Percentiles rank a stretch among this genome's conserved stretches.
phyloP scores from a whole-genome alignment of 1,140 invertebrate genomes.

The Plutomurus gul region DNA sequence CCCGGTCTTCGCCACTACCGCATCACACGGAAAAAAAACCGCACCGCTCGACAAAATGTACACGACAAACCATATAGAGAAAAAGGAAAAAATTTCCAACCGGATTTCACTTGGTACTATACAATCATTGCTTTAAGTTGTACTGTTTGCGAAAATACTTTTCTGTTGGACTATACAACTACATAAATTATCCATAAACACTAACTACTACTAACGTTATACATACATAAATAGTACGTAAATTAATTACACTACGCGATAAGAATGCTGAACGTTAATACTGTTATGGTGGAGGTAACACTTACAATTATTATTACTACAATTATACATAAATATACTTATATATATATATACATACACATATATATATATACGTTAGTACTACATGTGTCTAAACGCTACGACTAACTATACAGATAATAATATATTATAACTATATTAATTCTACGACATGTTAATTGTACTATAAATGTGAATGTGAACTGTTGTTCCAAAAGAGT shows the following conservation, averaged over 20 bases:
- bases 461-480: not conserved
- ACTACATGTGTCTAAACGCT: not conserved
- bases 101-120: conserved; percentile 22
- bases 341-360: conserved; percentile 3
- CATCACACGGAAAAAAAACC: not conserved
- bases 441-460: not conserved
- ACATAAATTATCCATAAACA: not conserved
- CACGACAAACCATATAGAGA: conserved; percentile 1
- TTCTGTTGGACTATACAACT: not conserved
- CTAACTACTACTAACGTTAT: not conserved
- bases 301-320: not conserved
- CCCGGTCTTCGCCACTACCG: not conserved
- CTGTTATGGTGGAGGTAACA: not conserved
- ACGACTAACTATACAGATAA: conserved; percentile 2
- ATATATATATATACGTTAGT: not conserved
- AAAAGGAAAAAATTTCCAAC: not conserved
- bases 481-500: conserved; percentile 16
- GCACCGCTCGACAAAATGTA: not conserved
- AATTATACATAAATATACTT: not conserved
- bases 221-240: not conserved
- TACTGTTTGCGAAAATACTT: not conserved
- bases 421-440: not conserved
- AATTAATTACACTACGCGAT: not conserved
- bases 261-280: too few relatives aligned
- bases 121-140: not conserved